phyloP scores from a whole-genome alignment of 2,797 vertebrate genomes.

The Scarus forsteni region DNA sequence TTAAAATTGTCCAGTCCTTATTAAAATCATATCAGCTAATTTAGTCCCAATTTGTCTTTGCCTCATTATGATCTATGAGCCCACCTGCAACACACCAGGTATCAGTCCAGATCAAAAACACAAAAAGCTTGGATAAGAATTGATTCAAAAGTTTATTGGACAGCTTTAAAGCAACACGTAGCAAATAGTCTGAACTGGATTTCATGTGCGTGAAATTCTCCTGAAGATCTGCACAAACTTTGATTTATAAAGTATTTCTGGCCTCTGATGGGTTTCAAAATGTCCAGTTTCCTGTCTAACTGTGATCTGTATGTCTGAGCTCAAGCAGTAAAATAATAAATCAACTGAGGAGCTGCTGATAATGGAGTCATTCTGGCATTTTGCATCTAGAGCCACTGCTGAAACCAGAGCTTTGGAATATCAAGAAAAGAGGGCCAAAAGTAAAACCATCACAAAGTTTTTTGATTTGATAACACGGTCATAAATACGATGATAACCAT shows the following conservation, averaged over 20 bases:
- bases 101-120: slow-evolving; percentile 1
- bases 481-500: slow-evolving; percentile 37
- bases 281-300: not conserved
- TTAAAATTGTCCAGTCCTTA: too few relatives aligned
- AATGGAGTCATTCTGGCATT: slow-evolving; percentile 27
- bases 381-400: not conserved
- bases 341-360: not conserved
- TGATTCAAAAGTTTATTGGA: slow-evolving; percentile 57
- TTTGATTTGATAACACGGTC: slow-evolving; percentile 33
- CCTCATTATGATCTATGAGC: not conserved
- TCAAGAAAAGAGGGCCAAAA: not conserved
- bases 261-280: slow-evolving; percentile 6
- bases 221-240: not conserved
- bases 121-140: not conserved
- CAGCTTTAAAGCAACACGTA: slow-evolving; percentile 32
- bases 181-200: slow-evolving; percentile 19
- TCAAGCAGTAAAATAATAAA: slow-evolving; percentile 17
- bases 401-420: not conserved
- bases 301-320: not conserved
- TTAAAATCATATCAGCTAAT: not conserved
- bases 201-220: slow-evolving; percentile 10
- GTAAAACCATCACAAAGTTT: slow-evolving; percentile 9
- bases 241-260: not conserved
- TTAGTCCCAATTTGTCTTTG: not conserved
- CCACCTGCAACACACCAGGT: not conserved